These are phyloP conservation scores for Gallinago undulata DNA, from an alignment of 2,113 vertebrate genomes.

Conservation along the genomic window DNA sequence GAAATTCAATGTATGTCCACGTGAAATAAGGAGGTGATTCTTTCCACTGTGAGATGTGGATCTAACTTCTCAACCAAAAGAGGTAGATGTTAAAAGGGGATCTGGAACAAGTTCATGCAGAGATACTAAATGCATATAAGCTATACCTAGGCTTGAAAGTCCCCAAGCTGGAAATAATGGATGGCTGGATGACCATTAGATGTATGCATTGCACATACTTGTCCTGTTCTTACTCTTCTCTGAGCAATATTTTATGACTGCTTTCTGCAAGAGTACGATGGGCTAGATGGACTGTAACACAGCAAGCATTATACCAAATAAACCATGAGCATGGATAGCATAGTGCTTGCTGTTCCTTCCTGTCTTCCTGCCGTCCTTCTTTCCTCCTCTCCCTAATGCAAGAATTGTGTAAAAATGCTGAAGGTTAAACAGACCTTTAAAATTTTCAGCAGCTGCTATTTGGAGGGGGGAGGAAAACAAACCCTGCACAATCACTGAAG, in stretches of 20 bases:
- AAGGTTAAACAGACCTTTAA: background rate
- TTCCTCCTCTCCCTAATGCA: background rate
- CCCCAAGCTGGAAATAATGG: background rate
- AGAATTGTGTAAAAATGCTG: background rate
- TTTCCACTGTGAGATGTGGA: background rate
- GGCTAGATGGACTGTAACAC: background rate
- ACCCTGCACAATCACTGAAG: background rate
- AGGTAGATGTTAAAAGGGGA: background rate
- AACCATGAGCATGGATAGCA: background rate
- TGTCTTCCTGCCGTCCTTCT: background rate
- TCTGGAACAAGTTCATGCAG: background rate
- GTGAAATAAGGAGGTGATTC: background rate
- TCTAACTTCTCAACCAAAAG: background rate
- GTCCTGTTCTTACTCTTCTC: background rate
- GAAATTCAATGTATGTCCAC: background rate
- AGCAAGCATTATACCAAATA: background rate
- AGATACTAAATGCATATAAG: background rate
- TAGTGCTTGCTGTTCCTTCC: background rate
- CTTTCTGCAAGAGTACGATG: background rate
- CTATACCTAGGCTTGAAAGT: background rate
- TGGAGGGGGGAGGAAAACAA: background rate
- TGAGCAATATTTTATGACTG: background rate
- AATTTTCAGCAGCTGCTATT: background rate
- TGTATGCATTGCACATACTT: background rate
- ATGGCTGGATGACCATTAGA: background rate